phyloP scores from a whole-genome alignment of 2,113 vertebrate genomes.

The Misgurnus mizolepis region DNA sequence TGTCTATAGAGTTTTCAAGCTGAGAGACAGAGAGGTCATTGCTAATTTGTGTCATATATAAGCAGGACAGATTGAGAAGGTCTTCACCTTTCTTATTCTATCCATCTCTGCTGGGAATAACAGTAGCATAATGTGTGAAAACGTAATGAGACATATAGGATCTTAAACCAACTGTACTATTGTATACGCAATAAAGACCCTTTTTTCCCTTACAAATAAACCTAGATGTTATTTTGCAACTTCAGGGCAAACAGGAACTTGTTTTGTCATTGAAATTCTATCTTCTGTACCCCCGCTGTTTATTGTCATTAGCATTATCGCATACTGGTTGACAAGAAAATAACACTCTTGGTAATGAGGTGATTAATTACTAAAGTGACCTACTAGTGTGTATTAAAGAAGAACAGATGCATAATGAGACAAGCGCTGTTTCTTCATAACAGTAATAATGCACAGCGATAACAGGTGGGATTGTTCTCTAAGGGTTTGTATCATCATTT shows the following conservation, averaged over 20 bases:
- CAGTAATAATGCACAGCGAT: slow-evolving; percentile 7
- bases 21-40: slow-evolving; percentile 48
- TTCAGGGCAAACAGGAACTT: slow-evolving; percentile 62
- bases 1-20: not conserved
- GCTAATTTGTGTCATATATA: slow-evolving; percentile 68
- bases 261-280: slow-evolving; percentile 44
- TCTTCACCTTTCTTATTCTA: slow-evolving; percentile 55
- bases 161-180: too few species aligned
- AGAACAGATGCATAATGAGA: slow-evolving; percentile 45
- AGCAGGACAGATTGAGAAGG: slow-evolving; percentile 39
- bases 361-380: slow-evolving; percentile 72
- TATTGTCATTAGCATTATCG: slow-evolving; percentile 66
- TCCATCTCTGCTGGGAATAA: slow-evolving; percentile 61
- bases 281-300: slow-evolving; percentile 56
- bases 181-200: slow-evolving; percentile 53
- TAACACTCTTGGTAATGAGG: slow-evolving; percentile 68
- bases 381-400: slow-evolving; percentile 65
- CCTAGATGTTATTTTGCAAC: slow-evolving; percentile 54
- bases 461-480: not conserved
- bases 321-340: slow-evolving; percentile 64
- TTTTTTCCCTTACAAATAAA: slow-evolving; percentile 62
- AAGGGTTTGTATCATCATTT: not conserved
- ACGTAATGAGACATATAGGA: too few species aligned
- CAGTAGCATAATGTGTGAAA: slow-evolving; percentile 42
- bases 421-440: slow-evolving; percentile 42